Evolutionary conservation across 1,140 invertebrate species (phyloP).

Genomic region (Popillia japonica): DNA sequence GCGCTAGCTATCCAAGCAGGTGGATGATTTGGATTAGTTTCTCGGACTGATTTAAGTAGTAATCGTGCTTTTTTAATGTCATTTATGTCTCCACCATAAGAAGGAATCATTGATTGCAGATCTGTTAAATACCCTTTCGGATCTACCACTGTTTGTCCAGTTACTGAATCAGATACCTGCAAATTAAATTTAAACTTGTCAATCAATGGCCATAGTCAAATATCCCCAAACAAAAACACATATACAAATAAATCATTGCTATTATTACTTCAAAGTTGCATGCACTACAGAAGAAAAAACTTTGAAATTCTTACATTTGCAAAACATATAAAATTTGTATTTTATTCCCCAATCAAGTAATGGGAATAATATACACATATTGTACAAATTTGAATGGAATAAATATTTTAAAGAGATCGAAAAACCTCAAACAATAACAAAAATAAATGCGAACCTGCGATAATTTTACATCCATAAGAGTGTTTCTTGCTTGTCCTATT

Average conservation of each 20-base stretch:
- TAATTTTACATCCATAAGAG: conserved; percentile 99
- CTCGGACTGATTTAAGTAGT: conserved; percentile 95
- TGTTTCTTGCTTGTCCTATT: conserved; percentile 98
- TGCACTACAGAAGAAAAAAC: too few relatives aligned
- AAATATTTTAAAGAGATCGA: conserved; percentile 11
- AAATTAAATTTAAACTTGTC: too few relatives aligned
- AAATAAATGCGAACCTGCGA: conserved; percentile 75
- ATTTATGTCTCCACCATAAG: conserved; percentile 97
- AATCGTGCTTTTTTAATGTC: conserved; percentile 98
- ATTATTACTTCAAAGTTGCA: too few relatives aligned
- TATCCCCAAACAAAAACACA: too few relatives aligned
- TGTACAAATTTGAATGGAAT: too few relatives aligned
- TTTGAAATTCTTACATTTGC: too few relatives aligned
- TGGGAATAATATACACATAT: too few relatives aligned
- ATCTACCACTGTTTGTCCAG: conserved; percentile 99
- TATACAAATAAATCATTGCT: too few relatives aligned
- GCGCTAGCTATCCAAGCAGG: conserved; percentile 99
- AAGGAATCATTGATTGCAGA: conserved; percentile 98
- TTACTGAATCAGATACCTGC: conserved; percentile 93
- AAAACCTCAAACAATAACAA: background rate
- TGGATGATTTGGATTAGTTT: conserved; percentile 99
- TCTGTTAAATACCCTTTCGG: conserved; percentile 99
- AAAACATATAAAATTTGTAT: too few relatives aligned
- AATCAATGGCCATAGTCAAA: too few relatives aligned
- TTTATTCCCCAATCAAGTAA: too few relatives aligned